phyloP scores from a whole-genome alignment of 1,140 invertebrate species.

The Drosophila novamexicana region DNA sequence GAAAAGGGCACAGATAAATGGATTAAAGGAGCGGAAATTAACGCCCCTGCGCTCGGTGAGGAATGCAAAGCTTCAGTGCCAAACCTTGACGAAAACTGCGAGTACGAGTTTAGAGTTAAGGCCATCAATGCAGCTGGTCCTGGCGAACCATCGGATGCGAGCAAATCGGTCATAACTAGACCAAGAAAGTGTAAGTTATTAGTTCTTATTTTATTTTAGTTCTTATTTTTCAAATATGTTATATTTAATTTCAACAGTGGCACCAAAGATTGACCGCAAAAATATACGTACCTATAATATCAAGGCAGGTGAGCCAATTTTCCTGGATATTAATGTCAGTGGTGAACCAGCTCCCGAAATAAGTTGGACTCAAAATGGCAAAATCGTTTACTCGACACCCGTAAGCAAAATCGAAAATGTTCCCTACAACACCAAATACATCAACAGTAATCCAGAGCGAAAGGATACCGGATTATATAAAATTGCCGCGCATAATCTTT shows the following conservation, averaged over 20 bases:
- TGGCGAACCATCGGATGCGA: conserved; percentile 95
- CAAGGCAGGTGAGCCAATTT: conserved; percentile 96
- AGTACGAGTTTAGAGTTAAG: conserved; percentile 98
- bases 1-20: conserved; percentile 94
- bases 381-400: conserved; percentile 86
- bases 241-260: conserved; percentile 87
- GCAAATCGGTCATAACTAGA: conserved; percentile 95
- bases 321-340: conserved; percentile 95
- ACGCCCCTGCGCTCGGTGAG: conserved; percentile 82
- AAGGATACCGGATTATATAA: conserved; percentile 95
- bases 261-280: conserved; percentile 96
- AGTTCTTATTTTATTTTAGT: conserved; percentile 4
- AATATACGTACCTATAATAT: conserved; percentile 93
- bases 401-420: conserved; percentile 91
- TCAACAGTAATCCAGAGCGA: conserved; percentile 91
- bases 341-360: conserved; percentile 97
- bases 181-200: conserved; percentile 91
- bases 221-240: conserved; percentile 1
- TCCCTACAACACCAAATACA: conserved; percentile 94
- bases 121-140: conserved; percentile 98
- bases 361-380: conserved; percentile 88
- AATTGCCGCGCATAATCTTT: conserved; percentile 93
- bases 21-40: conserved; percentile 93
- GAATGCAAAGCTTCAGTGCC: conserved; percentile 94
- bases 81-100: conserved; percentile 96